Base-by-base conservation (phyloP, 2,888 invertebrate species). In the Apamea crenata region DNA sequence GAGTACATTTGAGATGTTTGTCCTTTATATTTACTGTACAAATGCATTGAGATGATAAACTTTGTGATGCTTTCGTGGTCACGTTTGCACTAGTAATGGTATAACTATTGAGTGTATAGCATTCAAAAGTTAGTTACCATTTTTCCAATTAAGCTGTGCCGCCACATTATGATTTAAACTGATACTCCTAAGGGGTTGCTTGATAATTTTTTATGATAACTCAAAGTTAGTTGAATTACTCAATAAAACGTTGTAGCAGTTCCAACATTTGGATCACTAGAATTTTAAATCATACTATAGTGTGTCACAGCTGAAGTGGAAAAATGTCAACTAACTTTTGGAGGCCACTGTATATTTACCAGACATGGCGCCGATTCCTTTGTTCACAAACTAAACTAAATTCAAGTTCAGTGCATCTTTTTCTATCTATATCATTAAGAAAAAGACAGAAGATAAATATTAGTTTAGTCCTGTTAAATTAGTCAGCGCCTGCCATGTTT, bases 1-100 rank as follows among this genome's bases (percentile, higher is more conserved):
- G 29, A 78, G 80, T 82, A 82, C 68, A 82, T 88, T 88, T 83
- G 14, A 36, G 18, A 82, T 88, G 61, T 86, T 82, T 83, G 75
- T 66, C 36, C 32, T 78, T 75, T 61, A 70, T 78, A 50, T 77
- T 77, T 74, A 83, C 87, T 59, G 63, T 77, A 59, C 71, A 82
- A 88, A 88, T 88, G 67, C 29, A 50, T 6, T 56, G 32, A 77
- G 56, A 77, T 69, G 36, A 76, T 74, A 77, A 75, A 74, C 18
- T 75, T 59, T 40, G 66, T 56, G 68, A 86, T 75, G 73, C 16
- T 70, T 40, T 40, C 18, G 47, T 36, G 36, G 79, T 78, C 77
- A 88, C 79, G 79, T 79, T 78, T 74, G 36, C 29, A 59, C 25
- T 73, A 66, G 44, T 66, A 68, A 44, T 66, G 18, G 16, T 61